Percentiles rank a stretch among this genome's conserved stretches.
Conservation (phyloP, 1,140 invertebrate species). For the Neodiprion virginianus region DNA sequence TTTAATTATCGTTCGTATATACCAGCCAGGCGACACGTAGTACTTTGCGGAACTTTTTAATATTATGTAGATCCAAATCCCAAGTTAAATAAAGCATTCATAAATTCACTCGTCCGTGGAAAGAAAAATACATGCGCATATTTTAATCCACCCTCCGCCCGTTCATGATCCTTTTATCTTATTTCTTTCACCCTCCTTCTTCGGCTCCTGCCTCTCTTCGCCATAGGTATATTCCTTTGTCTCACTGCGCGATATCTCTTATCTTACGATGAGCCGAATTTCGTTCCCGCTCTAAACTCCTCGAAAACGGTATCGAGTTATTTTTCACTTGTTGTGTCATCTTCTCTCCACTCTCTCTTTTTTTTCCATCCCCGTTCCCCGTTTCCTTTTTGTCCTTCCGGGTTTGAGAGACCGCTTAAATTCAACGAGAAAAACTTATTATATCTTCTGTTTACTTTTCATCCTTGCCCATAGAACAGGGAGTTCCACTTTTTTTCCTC, state of each 20-base stretch:
- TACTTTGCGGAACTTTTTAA: background rate
- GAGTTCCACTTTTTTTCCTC: background rate
- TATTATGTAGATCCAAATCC: slow-evolving; percentile 24
- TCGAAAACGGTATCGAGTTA: too few relatives aligned
- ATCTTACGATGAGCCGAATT: too few relatives aligned
- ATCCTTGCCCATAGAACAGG: background rate
- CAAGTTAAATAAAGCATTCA: slow-evolving; percentile 44
- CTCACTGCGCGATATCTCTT: too few relatives aligned
- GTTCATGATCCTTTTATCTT: background rate
- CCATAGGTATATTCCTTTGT: too few relatives aligned
- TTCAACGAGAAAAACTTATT: slow-evolving; percentile 11
- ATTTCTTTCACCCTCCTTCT: background rate
- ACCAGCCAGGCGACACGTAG: slow-evolving; percentile 12
- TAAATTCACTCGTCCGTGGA: slow-evolving; percentile 30
- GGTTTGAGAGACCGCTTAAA: slow-evolving; percentile 9
- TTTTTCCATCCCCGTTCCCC: slow-evolving; percentile 12
- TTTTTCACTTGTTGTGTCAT: background rate
- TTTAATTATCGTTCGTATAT: slow-evolving; percentile 19
- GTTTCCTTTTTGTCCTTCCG: slow-evolving; percentile 5
- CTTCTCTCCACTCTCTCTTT: background rate
- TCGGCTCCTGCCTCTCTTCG: background rate
- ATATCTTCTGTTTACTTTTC: slow-evolving; percentile 15
- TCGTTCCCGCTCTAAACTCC: too few relatives aligned
- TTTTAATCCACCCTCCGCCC: slow-evolving; percentile 21
- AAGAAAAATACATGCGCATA: slow-evolving; percentile 25